These are phyloP conservation scores for Eriosoma lanigerum DNA, from an alignment of 1,140 invertebrate species.

Conservation along the genomic window DNA sequence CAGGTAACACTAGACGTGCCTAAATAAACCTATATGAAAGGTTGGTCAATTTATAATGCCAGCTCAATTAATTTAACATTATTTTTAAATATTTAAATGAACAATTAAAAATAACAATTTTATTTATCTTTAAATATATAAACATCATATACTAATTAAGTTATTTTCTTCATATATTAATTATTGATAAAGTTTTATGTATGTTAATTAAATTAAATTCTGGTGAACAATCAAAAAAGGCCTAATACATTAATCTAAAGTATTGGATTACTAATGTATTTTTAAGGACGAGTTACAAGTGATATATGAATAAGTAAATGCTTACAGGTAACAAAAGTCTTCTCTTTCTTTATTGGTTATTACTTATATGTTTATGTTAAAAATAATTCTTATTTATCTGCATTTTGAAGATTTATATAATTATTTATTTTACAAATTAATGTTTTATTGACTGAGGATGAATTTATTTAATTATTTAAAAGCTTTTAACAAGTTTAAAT, in stretches of 20 bases:
- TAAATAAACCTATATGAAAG: conserved; percentile 42
- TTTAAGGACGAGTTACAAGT: conserved; percentile 49
- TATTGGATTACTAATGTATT: conserved; percentile 37
- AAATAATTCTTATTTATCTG: not conserved
- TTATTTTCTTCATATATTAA: conserved; percentile 25
- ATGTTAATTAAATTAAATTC: not conserved
- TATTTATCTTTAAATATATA: not conserved
- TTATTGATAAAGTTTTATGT: conserved; percentile 1
- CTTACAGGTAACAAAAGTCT: conserved; percentile 42
- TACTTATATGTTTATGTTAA: conserved; percentile 32
- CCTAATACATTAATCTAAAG: conserved; percentile 41
- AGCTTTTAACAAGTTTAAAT: not conserved
- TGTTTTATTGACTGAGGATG: not conserved
- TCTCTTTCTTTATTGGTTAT: conserved; percentile 36
- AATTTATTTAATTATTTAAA: conserved; percentile 26
- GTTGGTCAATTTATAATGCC: conserved; percentile 36
- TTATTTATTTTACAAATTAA: not conserved
- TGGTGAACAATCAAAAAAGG: conserved; percentile 28
- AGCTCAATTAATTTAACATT: conserved; percentile 21
- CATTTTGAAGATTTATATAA: conserved; percentile 12
- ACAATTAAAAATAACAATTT: conserved; percentile 18
- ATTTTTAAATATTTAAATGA: conserved; percentile 21
- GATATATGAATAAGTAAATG: conserved; percentile 42
- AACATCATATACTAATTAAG: conserved; percentile 17
- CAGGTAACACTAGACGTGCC: conserved; percentile 49